Evolutionary conservation across 2,888 invertebrate species (phyloP).

Genomic region (Thereva unica): DNA sequence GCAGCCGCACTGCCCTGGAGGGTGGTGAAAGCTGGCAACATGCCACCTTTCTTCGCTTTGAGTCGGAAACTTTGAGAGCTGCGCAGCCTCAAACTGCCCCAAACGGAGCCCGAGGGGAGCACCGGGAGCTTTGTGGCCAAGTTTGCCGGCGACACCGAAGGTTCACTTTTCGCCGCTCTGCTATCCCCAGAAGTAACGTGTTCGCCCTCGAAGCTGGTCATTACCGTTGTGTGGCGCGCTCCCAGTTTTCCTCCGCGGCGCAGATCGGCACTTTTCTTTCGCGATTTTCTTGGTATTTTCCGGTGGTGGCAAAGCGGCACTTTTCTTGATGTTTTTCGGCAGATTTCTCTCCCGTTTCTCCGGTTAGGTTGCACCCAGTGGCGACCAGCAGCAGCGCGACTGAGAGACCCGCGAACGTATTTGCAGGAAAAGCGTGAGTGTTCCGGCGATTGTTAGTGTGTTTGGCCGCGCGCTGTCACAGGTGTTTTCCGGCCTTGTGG

Average conservation of each 20-base stretch:
- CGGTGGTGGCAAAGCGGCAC: not conserved
- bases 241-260: constrained; percentile 21
- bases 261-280: not conserved
- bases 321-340: constrained; percentile 4
- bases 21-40: too few species aligned
- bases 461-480: too few species aligned
- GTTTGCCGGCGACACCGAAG: constrained; percentile 7
- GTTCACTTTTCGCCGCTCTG: constrained; percentile 21
- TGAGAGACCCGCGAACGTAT: too few species aligned
- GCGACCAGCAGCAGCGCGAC: too few species aligned
- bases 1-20: too few species aligned
- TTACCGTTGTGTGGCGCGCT: constrained; percentile 6
- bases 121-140: constrained; percentile 11
- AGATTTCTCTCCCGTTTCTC: too few species aligned
- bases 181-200: constrained; percentile 31
- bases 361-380: too few species aligned
- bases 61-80: not conserved
- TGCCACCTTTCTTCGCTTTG: too few species aligned
- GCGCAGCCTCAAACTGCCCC: constrained; percentile 34
- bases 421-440: too few species aligned
- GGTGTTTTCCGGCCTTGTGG: too few species aligned
- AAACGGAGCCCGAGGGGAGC: constrained; percentile 20
- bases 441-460: too few species aligned
- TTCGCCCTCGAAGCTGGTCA: constrained; percentile 30
- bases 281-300: not conserved